Evolutionary conservation across 1,140 invertebrate species (phyloP).

Genomic region (Megathymus violae): DNA sequence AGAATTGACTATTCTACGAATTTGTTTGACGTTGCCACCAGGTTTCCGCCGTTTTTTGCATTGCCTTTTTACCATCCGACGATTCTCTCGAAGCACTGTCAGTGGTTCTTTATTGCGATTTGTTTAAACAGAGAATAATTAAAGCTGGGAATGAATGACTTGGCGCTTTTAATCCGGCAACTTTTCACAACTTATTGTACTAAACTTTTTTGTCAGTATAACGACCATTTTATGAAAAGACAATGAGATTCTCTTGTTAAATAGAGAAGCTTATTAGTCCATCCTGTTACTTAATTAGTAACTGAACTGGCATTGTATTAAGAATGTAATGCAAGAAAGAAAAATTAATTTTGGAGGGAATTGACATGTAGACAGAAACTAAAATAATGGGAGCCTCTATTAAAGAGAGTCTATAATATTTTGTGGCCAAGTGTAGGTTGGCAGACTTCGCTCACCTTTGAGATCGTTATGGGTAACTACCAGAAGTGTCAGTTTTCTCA

Average conservation of each 20-base stretch:
- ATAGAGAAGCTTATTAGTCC: slow-evolving; percentile 73
- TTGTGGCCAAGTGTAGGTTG: too few species aligned
- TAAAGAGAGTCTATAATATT: too few species aligned
- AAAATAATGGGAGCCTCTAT: too few species aligned
- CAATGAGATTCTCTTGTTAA: slow-evolving; percentile 68
- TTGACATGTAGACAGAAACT: too few species aligned
- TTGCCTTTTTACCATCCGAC: slow-evolving; percentile 55
- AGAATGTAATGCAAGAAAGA: slow-evolving; percentile 28
- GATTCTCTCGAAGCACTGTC: slow-evolving; percentile 53
- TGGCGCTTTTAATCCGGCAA: slow-evolving; percentile 66
- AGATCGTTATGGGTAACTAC: too few species aligned
- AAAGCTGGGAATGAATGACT: slow-evolving; percentile 76
- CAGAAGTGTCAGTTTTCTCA: too few species aligned
- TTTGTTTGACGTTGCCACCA: slow-evolving; percentile 66
- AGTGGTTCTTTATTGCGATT: slow-evolving; percentile 74
- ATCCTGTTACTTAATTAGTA: slow-evolving; percentile 67
- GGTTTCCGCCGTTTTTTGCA: slow-evolving; percentile 57
- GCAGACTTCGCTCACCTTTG: too few species aligned
- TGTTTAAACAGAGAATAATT: slow-evolving; percentile 81
- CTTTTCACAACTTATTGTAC: slow-evolving; percentile 60
- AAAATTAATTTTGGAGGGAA: too few species aligned
- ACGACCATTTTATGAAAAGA: slow-evolving; percentile 64
- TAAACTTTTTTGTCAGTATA: slow-evolving; percentile 48
- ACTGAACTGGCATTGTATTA: slow-evolving; percentile 32
- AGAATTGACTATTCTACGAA: slow-evolving; percentile 58